These are phyloP conservation scores for Lysandra coridon DNA, from an alignment of 2,888 invertebrate genomes.

Conservation along the genomic window DNA sequence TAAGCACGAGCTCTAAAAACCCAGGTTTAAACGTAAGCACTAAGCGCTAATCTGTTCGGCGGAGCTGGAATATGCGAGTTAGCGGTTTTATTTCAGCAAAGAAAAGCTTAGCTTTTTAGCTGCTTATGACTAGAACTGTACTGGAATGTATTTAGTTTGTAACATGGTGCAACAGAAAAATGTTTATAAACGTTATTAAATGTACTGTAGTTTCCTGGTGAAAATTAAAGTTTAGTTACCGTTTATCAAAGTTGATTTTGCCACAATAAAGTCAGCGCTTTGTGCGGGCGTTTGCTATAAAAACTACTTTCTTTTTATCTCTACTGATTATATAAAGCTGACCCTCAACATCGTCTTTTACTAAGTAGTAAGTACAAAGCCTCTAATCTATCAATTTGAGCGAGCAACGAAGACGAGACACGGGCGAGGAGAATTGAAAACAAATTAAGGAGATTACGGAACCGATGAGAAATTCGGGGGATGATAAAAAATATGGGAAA, in stretches of 20 bases:
- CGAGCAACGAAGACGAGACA: background rate
- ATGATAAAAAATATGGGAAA: background rate
- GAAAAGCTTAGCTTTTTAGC: background rate
- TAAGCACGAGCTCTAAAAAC: background rate
- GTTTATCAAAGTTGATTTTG: no score
- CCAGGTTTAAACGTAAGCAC: background rate
- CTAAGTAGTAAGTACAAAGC: background rate
- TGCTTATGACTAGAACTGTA: background rate
- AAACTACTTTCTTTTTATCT: background rate
- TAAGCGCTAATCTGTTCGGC: background rate
- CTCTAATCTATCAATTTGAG: background rate
- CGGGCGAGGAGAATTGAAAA: slow-evolving; percentile 1
- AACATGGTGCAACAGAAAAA: background rate
- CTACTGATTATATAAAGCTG: background rate
- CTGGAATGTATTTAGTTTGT: background rate
- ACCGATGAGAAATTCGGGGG: background rate
- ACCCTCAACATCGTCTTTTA: background rate
- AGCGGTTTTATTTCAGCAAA: background rate
- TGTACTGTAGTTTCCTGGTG: background rate
- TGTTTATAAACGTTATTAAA: background rate
- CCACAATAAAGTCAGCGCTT: no score
- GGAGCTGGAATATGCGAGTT: background rate
- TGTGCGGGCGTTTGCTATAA: no score
- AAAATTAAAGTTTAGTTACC: no score
- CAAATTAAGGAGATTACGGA: background rate